Evolutionary conservation across 2,888 invertebrate genomes (phyloP), one percentile per base, ranked within the genome.

Genomic region (Torymus texanus): DNA sequence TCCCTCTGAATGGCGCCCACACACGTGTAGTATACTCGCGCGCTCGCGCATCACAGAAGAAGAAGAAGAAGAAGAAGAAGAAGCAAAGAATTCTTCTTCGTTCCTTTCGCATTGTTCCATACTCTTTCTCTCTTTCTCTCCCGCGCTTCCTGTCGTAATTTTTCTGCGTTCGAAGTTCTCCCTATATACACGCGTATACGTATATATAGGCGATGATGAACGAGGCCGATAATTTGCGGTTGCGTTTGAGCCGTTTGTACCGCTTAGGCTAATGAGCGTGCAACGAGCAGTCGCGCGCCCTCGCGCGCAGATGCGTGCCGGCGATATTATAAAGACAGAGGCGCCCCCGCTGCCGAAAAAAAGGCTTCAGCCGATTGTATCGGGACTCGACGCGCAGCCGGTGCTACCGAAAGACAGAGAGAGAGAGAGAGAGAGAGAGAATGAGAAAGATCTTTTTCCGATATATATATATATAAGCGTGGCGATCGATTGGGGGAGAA

Each of bases 261-360:
- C 89, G 88, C 87, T 89, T 88, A 89, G 86, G 87, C 88, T 89
- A 89, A 89, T 88, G 89, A 89, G 88, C 16, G 29, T 18, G 84
- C 29, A 29, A 29, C 29, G 29, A 85, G 87, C 88, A 88, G 86
- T 88, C 88, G 88, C 63, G 16, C 12, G 88, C 63, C 10, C 12
- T 88, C 88, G 88, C 63, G 16, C 12, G 29, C 29, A 29, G 29
- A 29, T 29, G 29, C 29, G 4, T 29, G 29, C 29, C 55, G 55
- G 55, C 55, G 55, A n/a, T n/a, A n/a, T 29, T 29, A 29, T 29
- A 29, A 29, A 29, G 29, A 29, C 29, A 29, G 29, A 41, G n/a
- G 51, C 59, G 63, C 63, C 65, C 65, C 63, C 67, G 82, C 81
- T 29, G 29, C 29, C 29, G 29, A 75, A 63, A 79, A 82, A 80